Evolutionary conservation across 2,797 vertebrate genomes (phyloP).

Genomic region (Oreonectes daqikongensis): DNA sequence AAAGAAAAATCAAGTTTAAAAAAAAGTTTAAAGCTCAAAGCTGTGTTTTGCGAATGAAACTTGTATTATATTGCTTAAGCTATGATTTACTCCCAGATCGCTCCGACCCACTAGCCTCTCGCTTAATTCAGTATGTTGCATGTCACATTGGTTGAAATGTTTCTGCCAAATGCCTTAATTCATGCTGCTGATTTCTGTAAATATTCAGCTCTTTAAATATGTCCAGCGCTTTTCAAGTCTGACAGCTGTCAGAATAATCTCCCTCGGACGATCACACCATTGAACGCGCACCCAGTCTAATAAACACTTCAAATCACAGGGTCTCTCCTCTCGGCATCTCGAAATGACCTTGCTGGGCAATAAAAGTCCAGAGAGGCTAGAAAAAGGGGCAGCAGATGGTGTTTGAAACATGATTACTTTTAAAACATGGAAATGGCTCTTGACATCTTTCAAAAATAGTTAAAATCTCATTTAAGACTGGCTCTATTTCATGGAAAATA

Average conservation of each 20-base stretch:
- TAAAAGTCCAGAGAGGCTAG: slow-evolving; percentile 44
- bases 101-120: neutral
- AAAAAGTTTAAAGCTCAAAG: too few species aligned
- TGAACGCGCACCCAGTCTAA: slow-evolving; percentile 51
- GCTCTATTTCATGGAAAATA: neutral
- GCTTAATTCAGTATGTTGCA: neutral
- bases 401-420: slow-evolving; percentile 39
- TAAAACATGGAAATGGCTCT: slow-evolving; percentile 64
- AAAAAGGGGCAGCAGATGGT: slow-evolving; percentile 52
- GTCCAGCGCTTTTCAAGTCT: slow-evolving; percentile 24
- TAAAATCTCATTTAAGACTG: slow-evolving; percentile 34
- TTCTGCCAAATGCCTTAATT: slow-evolving; percentile 12
- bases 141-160: neutral
- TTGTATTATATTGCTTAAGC: too few species aligned
- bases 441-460: slow-evolving; percentile 70
- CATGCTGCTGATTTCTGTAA: slow-evolving; percentile 17
- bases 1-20: too few species aligned
- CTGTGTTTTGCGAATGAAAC: too few species aligned
- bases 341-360: slow-evolving; percentile 25
- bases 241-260: slow-evolving; percentile 63
- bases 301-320: slow-evolving; percentile 52
- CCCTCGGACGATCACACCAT: slow-evolving; percentile 25
- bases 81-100: neutral
- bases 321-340: slow-evolving; percentile 44
- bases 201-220: slow-evolving; percentile 3